These are phyloP conservation scores for Oppia nitens DNA, from an alignment of 1,140 invertebrate genomes.

Conservation along the genomic window DNA sequence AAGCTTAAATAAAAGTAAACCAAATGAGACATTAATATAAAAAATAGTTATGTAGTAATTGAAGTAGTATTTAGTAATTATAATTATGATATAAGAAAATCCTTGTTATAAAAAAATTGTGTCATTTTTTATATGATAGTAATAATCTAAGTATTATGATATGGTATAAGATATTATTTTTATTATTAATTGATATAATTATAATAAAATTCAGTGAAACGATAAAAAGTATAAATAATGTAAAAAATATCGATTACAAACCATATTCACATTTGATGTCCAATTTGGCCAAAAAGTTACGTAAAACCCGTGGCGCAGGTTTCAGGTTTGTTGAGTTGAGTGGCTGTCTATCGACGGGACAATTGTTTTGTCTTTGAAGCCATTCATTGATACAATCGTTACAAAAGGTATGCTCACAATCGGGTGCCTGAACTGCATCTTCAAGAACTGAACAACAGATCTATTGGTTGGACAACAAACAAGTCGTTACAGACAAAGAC, in stretches of 20 bases:
- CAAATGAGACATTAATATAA: too few relatives aligned
- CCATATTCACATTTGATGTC: constrained; percentile 1
- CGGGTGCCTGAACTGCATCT: constrained; percentile 1
- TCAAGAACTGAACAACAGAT: not conserved
- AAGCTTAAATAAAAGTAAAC: too few relatives aligned
- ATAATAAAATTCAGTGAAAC: too few relatives aligned
- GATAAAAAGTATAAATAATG: not conserved
- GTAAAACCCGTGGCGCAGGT: not conserved
- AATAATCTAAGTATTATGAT: too few relatives aligned
- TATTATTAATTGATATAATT: too few relatives aligned
- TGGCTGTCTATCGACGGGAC: constrained; percentile 1
- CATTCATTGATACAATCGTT: constrained; percentile 1
- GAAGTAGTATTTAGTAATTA: too few relatives aligned
- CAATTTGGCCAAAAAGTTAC: not conserved
- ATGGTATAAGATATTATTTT: too few relatives aligned
- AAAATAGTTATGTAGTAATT: too few relatives aligned
- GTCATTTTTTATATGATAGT: too few relatives aligned
- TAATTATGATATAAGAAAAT: too few relatives aligned
- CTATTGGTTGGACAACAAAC: not conserved
- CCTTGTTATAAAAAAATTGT: too few relatives aligned
- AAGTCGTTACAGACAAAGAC: not conserved
- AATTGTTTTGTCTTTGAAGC: constrained; percentile 2
- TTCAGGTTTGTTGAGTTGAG: not conserved
- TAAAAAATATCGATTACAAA: not conserved
- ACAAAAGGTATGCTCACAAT: constrained; percentile 5